phyloP scores from a whole-genome alignment of 2,797 vertebrate species.

The Ambastaia sidthimunki region DNA sequence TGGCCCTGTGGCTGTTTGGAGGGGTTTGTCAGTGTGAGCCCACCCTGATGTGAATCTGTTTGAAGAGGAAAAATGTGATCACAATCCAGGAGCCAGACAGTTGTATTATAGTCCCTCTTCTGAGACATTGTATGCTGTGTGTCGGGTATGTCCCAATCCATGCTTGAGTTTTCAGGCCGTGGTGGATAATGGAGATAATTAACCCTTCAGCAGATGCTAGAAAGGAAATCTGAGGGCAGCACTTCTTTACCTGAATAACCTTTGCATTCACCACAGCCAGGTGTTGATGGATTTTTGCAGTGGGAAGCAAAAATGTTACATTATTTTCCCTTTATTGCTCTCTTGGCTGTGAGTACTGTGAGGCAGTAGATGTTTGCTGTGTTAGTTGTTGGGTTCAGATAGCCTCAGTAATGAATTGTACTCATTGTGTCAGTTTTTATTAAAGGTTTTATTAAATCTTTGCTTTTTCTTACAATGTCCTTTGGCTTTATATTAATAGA shows the following conservation, averaged over 20 bases:
- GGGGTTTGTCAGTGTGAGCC: not conserved
- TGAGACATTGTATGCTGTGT: not conserved
- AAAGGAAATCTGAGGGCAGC: slow-evolving; percentile 58
- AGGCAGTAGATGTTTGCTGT: slow-evolving; percentile 68
- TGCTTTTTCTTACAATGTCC: not conserved
- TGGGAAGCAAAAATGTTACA: not conserved
- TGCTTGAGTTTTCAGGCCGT: slow-evolving; percentile 6
- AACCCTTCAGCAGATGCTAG: slow-evolving; percentile 69
- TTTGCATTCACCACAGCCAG: slow-evolving; percentile 53
- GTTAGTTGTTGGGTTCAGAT: slow-evolving; percentile 67
- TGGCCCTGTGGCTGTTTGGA: slow-evolving; percentile 5
- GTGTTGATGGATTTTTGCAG: slow-evolving; percentile 1
- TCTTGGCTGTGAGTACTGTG: slow-evolving; percentile 63
- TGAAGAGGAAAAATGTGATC: slow-evolving; percentile 60
- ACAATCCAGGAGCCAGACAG: slow-evolving; percentile 59
- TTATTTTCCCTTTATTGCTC: slow-evolving; percentile 60
- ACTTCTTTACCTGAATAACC: slow-evolving; percentile 43
- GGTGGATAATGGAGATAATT: slow-evolving; percentile 67
- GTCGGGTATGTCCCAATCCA: not conserved
- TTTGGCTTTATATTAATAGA: slow-evolving; percentile 1
- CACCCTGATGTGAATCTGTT: slow-evolving; percentile 65
- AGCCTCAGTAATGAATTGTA: slow-evolving; percentile 67
- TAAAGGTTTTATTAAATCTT: slow-evolving; percentile 65
- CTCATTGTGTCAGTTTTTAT: slow-evolving; percentile 28
- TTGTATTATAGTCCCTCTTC: slow-evolving; percentile 26